Percentiles rank a stretch among this genome's conserved stretches.
These are phyloP conservation scores for Gracilinanus agilis DNA, from an alignment of 2,113 vertebrate species.

Conservation along the genomic window DNA sequence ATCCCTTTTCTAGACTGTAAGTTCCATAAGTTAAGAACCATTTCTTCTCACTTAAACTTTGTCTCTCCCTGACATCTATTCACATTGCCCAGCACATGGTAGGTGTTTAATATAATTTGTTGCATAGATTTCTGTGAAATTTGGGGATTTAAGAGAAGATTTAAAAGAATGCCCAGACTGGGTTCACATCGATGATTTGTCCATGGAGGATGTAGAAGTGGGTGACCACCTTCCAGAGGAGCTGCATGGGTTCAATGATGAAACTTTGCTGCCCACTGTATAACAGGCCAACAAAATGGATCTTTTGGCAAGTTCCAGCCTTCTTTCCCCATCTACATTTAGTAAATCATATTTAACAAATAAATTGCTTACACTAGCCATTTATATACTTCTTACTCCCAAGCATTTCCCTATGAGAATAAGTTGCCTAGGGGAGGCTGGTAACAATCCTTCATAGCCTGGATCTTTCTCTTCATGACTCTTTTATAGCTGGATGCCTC, in stretches of 20 bases:
- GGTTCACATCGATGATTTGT: background rate
- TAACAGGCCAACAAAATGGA: background rate
- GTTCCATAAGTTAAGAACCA: background rate
- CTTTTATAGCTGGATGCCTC: slow-evolving; percentile 16
- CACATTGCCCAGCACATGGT: background rate
- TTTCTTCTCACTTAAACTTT: background rate
- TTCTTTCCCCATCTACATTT: background rate
- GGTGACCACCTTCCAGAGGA: background rate
- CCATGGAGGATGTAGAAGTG: background rate
- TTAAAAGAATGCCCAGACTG: background rate
- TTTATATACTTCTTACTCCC: background rate
- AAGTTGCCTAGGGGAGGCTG: background rate
- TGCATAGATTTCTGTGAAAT: background rate
- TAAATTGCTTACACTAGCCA: background rate
- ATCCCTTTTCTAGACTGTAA: background rate
- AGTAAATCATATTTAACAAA: background rate
- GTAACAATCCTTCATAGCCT: slow-evolving; percentile 20
- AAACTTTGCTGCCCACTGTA: background rate
- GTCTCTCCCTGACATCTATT: background rate
- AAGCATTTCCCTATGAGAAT: background rate
- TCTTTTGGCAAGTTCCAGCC: background rate
- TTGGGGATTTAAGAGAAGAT: slow-evolving; percentile 12
- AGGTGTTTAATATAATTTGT: background rate
- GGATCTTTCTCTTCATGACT: background rate
- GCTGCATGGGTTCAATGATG: background rate